Conservation (phyloP, 2,113 vertebrate species). For the Aphyosemion australe region DNA sequence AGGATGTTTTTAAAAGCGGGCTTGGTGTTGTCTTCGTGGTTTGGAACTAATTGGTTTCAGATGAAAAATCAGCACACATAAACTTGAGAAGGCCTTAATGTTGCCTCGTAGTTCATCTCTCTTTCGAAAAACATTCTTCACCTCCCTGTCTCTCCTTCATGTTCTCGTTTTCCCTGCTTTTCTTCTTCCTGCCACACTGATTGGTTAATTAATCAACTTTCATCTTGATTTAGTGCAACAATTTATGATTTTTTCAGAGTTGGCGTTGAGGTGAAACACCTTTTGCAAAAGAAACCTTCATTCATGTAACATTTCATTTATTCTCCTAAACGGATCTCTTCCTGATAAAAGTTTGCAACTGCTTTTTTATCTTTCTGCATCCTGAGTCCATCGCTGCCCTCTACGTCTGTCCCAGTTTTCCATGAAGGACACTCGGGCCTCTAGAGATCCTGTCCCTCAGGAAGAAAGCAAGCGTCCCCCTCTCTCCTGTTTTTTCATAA, state of each 20-base stretch:
- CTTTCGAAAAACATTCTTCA: constrained; percentile 11
- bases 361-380: constrained; percentile 13
- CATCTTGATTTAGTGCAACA: constrained; percentile 3
- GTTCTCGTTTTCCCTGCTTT: constrained; percentile 30
- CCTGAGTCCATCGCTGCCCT: constrained; percentile 29
- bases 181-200: constrained; percentile 29
- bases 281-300: background rate
- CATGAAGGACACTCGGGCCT: constrained; percentile 78
- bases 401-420: constrained; percentile 27
- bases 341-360: constrained; percentile 14
- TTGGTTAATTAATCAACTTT: constrained; percentile 35
- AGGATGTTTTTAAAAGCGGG: constrained; percentile 67
- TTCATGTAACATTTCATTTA: background rate
- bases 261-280: background rate
- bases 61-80: constrained; percentile 67
- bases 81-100: constrained; percentile 63
- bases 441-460: constrained; percentile 76
- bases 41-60: constrained; percentile 77
- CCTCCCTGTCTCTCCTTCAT: constrained; percentile 26
- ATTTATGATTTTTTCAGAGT: constrained; percentile 6
- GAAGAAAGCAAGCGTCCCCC: constrained; percentile 70
- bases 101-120: constrained; percentile 45
- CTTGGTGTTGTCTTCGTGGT: constrained; percentile 73
- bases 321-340: background rate
- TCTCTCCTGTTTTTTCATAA: constrained; percentile 78